Evolutionary conservation across 2,888 invertebrate species (phyloP).

Genomic region (Congeria kusceri): DNA sequence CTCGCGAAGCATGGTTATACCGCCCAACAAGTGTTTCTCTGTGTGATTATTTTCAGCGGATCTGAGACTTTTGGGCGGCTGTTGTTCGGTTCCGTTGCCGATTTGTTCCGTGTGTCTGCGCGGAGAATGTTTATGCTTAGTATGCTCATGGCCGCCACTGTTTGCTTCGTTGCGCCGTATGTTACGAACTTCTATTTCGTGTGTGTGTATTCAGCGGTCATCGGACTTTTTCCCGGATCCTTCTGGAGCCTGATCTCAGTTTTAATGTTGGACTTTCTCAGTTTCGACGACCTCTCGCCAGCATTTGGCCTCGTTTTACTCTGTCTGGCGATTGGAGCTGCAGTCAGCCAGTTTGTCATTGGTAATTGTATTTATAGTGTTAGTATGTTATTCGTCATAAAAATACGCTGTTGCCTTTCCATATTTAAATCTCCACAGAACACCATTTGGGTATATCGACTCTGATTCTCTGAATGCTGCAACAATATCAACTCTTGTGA

Average conservation of each 20-base stretch:
- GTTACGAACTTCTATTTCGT: constrained; percentile 53
- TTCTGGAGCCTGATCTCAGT: constrained; percentile 69
- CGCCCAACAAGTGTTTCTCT: constrained; percentile 72
- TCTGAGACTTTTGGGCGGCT: constrained; percentile 90
- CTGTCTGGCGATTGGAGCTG: constrained; percentile 52
- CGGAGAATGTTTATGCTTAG: constrained; percentile 52
- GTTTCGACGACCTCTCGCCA: constrained; percentile 55
- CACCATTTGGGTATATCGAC: too few species aligned
- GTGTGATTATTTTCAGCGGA: constrained; percentile 90
- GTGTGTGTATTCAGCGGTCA: constrained; percentile 59
- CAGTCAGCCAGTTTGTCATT: constrained; percentile 56
- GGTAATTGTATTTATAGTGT: too few species aligned
- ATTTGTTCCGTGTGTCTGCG: constrained; percentile 88
- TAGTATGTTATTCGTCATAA: too few species aligned
- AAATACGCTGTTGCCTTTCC: too few species aligned
- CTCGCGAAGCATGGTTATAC: constrained; percentile 89
- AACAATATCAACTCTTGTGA: too few species aligned
- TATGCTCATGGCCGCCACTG: constrained; percentile 48
- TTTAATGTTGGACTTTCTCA: constrained; percentile 64
- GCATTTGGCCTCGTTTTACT: constrained; percentile 65
- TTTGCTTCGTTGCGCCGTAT: constrained; percentile 53
- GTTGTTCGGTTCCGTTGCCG: constrained; percentile 91
- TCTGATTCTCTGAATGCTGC: too few species aligned
- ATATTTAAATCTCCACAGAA: too few species aligned
- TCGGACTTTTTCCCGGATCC: constrained; percentile 68